These are phyloP conservation scores for Eulemur coronatus DNA, from an alignment of 2,797 vertebrate genomes.

Conservation along the genomic window DNA sequence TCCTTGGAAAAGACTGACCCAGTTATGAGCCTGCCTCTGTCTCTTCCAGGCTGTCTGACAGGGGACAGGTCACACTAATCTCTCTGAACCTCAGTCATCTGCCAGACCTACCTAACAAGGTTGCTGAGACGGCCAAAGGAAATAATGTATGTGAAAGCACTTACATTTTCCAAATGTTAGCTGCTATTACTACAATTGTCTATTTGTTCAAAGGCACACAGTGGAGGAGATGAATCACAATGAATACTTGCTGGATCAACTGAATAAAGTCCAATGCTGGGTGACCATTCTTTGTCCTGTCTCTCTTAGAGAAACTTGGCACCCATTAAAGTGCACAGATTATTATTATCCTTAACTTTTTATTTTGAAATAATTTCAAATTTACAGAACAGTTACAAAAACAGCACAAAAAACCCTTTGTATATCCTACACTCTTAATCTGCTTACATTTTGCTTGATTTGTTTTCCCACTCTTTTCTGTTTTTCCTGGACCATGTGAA, in stretches of 20 bases:
- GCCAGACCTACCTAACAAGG: not conserved
- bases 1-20: not conserved
- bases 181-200: not conserved
- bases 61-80: not conserved
- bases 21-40: not conserved
- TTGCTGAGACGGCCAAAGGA: not conserved
- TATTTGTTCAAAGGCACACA: conserved; percentile 4
- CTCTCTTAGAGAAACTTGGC: not conserved
- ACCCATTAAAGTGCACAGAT: not conserved
- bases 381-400: conserved; percentile 39
- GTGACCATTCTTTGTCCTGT: not conserved
- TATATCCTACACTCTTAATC: not conserved
- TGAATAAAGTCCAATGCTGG: not conserved
- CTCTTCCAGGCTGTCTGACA: conserved; percentile 11
- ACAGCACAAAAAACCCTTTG: not conserved
- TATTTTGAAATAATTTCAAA: conserved; percentile 43
- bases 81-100: not conserved
- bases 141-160: not conserved
- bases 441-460: not conserved
- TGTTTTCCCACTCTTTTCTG: not conserved
- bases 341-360: not conserved
- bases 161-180: not conserved
- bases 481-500: not conserved
- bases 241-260: not conserved
- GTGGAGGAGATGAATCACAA: not conserved